Base-by-base conservation (phyloP, 2,888 invertebrate species). In the Netelia fuscicornis region DNA sequence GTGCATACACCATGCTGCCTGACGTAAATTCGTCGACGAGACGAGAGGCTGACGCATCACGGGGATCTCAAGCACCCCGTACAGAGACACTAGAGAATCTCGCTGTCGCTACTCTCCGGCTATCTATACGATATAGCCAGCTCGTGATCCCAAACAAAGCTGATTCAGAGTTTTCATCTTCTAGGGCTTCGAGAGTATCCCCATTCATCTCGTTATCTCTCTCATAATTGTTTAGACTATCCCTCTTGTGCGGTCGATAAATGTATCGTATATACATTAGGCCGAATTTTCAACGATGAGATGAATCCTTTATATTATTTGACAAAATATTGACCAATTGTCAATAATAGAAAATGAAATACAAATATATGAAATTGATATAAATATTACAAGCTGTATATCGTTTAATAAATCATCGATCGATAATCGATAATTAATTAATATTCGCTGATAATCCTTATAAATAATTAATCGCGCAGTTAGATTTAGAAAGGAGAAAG, bases 221-320 rank as follows among this genome's bases (percentile, higher is more conserved):
- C 13, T 74, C 75, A 44, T 80, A 77, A 85, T 91, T 91, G 89
- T 91, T 91, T 90, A 90, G 90, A 81, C 88, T 90, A 72, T 71
- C 82, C 82, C 74, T 68, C 23, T 48, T 23, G 10, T 17, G 17
- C 6, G 8, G 20, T 54, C 20, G n/a, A 13, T 58, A 5, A 86
- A 87, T 86, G 75, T 88, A 85, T 84, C 84, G 67, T 84, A 83
- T 88, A 87, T 87, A 89, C 87, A 84, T 88, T 86, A 85, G 72
- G 37, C 86, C 30, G 85, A 87, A 86, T 89, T 89, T 90, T 89
- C 74, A 52, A 82, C 79, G 82, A 80, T 37, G 13, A 30, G 52
- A 23, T 11, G 68, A n/a, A 65, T 42, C 10, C 8, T 48, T 48
- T 13, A 48, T 13, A 48, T 13, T 48, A 48, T 13, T 13, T 48